Conservation (phyloP, 1,140 invertebrate species). For the Trichonephila clavipes region DNA sequence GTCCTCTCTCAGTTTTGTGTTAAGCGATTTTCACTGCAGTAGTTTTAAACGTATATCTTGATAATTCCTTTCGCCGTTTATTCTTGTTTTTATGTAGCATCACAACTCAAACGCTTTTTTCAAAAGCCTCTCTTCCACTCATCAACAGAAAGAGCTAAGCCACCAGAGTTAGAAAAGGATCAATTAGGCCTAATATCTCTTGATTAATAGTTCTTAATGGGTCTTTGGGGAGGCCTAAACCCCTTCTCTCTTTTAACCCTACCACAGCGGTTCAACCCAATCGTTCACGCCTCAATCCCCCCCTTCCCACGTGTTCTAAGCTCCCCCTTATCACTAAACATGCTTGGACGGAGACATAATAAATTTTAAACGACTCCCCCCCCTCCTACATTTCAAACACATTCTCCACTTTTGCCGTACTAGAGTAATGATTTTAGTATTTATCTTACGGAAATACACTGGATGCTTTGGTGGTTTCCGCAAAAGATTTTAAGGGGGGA, state of each 20-base stretch:
- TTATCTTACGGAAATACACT: slow-evolving; percentile 66
- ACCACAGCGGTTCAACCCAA: neutral
- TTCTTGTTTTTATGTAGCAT: no score
- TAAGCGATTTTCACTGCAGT: no score
- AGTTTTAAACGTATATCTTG: no score
- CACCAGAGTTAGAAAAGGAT: slow-evolving; percentile 1
- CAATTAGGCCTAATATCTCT: slow-evolving; percentile 64
- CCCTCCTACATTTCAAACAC: neutral
- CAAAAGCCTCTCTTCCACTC: neutral
- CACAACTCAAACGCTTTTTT: neutral
- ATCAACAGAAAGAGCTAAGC: neutral
- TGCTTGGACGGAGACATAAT: slow-evolving; percentile 50
- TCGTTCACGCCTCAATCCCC: slow-evolving; percentile 10
- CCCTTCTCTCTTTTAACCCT: slow-evolving; percentile 36
- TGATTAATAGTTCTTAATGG: slow-evolving; percentile 71
- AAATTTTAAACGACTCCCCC: slow-evolving; percentile 54
- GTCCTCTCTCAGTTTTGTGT: no score
- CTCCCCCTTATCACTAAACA: slow-evolving; percentile 39
- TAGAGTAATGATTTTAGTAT: slow-evolving; percentile 62
- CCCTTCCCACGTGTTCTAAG: neutral
- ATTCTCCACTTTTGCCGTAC: slow-evolving; percentile 18
- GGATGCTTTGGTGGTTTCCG: slow-evolving; percentile 63
- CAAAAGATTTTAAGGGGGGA: slow-evolving; percentile 40
- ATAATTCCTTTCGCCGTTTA: no score
- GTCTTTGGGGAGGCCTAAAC: neutral